Evolutionary conservation across 2,888 invertebrate species (phyloP), one percentile per base, ranked within the genome.

Genomic region (Dicyrtoma fusca): DNA sequence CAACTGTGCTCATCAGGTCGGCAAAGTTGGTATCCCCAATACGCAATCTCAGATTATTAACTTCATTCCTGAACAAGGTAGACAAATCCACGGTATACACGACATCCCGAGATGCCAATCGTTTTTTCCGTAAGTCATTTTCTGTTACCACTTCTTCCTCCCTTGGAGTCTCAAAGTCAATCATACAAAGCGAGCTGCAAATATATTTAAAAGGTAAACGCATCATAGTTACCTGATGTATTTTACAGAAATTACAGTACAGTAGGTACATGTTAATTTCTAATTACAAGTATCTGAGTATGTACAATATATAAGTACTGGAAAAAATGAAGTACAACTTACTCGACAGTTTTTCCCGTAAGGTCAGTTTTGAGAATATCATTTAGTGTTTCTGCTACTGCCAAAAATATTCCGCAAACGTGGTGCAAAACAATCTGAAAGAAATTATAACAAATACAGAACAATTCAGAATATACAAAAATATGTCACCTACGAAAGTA

Each of bases 21-120:
- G 91, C 88, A 83, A 92, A 95, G 11, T 88, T 88, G 61, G 87
- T 87, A n/a, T 87, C 86, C 0, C 94, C 94, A n/a, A 93, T 85
- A 83, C 91, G 89, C 74, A 86, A 86, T 81, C 90, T 89, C 74
- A 95, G 84, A 19, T 89, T 87, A 76, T 87, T 86, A 78, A 93
- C 83, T 89, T 92, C 78, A 63, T 77, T 77, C 23, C 78, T 74
- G 47, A 85, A 81, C 76, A 82, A 84, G 44, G 83, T 83, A 74
- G 83, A 82, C 69, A 95, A 85, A 73, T 90, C 90, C 55, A 92
- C 88, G 69, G 88, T 89, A 82, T 92, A 90, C 21, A 95, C 91
- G 44, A 93, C 92, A 85, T 96, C 95, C 69, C 87, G 85, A 62
- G 88, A 86, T 66, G 89, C 87, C 45, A 92, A 86, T 82, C 88